These are phyloP conservation scores for Thaumetopoea pityocampa DNA, from an alignment of 1,140 invertebrate genomes.

Conservation along the genomic window DNA sequence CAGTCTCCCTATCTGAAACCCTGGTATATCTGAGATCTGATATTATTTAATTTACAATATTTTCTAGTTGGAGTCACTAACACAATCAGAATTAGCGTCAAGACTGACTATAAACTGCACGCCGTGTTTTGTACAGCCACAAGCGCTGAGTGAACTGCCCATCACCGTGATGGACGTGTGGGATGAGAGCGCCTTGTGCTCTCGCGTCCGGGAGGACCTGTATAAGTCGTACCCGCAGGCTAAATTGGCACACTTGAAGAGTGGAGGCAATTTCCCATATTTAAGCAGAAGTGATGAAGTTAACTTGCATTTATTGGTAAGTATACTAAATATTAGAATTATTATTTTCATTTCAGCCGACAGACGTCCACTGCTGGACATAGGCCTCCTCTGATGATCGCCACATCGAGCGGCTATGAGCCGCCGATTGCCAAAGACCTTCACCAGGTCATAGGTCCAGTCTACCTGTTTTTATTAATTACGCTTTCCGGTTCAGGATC, in stretches of 20 bases:
- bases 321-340: constrained; percentile 16
- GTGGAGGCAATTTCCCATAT: constrained; percentile 94
- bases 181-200: constrained; percentile 91
- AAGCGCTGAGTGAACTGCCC: constrained; percentile 81
- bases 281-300: constrained; percentile 93
- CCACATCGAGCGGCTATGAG: too few relatives aligned
- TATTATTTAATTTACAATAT: too few relatives aligned
- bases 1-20: too few relatives aligned
- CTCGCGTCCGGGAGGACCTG: constrained; percentile 85
- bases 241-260: constrained; percentile 91
- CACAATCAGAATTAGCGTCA: constrained; percentile 90
- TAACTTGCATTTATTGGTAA: constrained; percentile 92
- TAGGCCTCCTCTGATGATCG: too few relatives aligned
- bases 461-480: too few relatives aligned
- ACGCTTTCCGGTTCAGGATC: too few relatives aligned
- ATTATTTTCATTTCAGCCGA: too few relatives aligned
- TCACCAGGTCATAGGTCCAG: too few relatives aligned
- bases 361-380: too few relatives aligned
- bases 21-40: too few relatives aligned
- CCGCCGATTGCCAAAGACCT: too few relatives aligned
- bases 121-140: constrained; percentile 87
- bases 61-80: constrained; percentile 87
- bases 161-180: constrained; percentile 94
- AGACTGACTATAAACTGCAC: constrained; percentile 92
- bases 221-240: constrained; percentile 93